These are phyloP conservation scores for Tauraco erythrolophus DNA, from an alignment of 2,113 vertebrate species.

Conservation along the genomic window DNA sequence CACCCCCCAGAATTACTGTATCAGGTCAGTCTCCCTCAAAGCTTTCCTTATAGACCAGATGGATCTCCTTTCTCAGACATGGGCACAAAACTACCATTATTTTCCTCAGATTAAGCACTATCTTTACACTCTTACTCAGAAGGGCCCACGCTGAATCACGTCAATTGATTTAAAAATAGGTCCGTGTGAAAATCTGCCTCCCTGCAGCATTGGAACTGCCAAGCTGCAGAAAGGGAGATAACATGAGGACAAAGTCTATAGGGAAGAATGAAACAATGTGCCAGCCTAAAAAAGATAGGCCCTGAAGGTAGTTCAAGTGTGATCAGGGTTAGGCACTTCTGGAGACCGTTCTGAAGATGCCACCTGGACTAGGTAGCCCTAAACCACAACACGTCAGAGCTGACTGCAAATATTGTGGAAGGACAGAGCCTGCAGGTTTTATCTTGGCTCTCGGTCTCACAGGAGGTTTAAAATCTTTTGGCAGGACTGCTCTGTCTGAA, in stretches of 20 bases:
- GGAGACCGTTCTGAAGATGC: neutral
- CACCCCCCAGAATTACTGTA: neutral
- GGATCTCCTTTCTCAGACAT: neutral
- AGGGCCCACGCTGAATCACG: slow-evolving; percentile 14
- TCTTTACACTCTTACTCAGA: slow-evolving; percentile 38
- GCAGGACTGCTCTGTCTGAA: neutral
- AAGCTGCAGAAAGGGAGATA: slow-evolving; percentile 10
- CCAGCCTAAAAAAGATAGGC: neutral
- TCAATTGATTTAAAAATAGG: slow-evolving; percentile 57
- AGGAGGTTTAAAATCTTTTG: neutral
- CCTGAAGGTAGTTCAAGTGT: neutral
- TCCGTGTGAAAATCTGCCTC: slow-evolving; percentile 29
- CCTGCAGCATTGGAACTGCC: neutral
- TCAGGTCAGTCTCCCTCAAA: neutral
- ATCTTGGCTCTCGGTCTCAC: neutral
- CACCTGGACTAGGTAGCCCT: neutral
- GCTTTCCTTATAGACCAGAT: neutral
- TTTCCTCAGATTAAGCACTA: neutral
- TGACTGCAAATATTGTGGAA: neutral
- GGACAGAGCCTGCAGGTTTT: neutral
- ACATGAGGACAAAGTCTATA: slow-evolving; percentile 42
- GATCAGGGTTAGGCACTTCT: neutral
- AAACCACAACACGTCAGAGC: neutral
- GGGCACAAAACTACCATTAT: neutral
- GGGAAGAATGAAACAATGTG: neutral